phyloP scores from a whole-genome alignment of 2,113 vertebrate species.

The Trematomus loennbergii region DNA sequence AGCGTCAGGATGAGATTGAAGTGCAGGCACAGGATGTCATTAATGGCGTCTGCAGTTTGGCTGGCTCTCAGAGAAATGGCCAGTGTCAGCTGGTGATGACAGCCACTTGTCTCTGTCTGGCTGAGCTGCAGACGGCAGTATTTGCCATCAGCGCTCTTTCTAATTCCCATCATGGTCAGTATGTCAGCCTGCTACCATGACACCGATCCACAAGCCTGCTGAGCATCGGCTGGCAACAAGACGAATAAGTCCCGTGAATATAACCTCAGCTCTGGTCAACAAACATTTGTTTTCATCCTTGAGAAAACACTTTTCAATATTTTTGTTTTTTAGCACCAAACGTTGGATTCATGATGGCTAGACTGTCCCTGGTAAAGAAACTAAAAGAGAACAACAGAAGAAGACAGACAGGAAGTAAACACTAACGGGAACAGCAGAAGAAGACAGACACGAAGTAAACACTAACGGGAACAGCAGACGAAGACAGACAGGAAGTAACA shows the following conservation, averaged over 20 bases:
- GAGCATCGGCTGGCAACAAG: slow-evolving; percentile 41
- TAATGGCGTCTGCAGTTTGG: slow-evolving; percentile 17
- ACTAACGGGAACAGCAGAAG: no score
- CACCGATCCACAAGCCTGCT: slow-evolving; percentile 37
- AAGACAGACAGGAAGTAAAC: no score
- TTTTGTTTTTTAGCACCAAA: no score
- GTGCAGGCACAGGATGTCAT: background rate
- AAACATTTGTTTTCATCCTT: no score
- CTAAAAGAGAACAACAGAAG: no score
- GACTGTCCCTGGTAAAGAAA: no score
- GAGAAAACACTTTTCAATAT: no score
- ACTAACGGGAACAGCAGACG: no score
- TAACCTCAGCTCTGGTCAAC: no score
- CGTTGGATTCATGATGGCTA: no score
- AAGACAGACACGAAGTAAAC: no score
- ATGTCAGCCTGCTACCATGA: slow-evolving; percentile 21
- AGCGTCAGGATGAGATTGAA: background rate
- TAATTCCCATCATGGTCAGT: slow-evolving; percentile 29
- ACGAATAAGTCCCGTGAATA: background rate
- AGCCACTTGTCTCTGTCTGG: slow-evolving; percentile 40
- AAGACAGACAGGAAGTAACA: no score
- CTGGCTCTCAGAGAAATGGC: slow-evolving; percentile 15
- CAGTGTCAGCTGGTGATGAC: slow-evolving; percentile 59
- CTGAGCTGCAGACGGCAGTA: slow-evolving; percentile 1
- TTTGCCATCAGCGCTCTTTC: slow-evolving; percentile 14